These are phyloP conservation scores for Crambe crambe DNA, from an alignment of 37 sponge, comb jelly and placozoan species.

Conservation along the genomic window DNA sequence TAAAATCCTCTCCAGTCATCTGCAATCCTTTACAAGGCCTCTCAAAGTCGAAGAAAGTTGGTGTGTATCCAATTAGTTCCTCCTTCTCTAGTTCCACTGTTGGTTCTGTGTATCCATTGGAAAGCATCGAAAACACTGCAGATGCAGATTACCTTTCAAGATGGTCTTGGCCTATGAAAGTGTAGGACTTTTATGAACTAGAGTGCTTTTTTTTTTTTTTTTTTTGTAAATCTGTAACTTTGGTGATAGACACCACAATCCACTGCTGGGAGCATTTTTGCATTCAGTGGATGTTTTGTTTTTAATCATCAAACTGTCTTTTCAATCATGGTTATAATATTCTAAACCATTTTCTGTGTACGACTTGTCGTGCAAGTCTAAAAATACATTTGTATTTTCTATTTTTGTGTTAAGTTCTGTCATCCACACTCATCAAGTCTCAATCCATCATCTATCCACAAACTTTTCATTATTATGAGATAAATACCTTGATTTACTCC, in stretches of 20 bases:
- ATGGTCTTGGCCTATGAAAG: constrained; percentile 69
- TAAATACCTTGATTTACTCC: no score
- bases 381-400: no score
- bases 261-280: no score
- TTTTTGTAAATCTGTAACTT: not conserved
- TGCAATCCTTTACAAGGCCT: constrained; percentile 34
- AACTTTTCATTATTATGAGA: no score
- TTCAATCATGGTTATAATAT: no score
- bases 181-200: not conserved
- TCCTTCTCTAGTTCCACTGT: not conserved
- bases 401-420: no score
- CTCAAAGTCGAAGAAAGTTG: not conserved
- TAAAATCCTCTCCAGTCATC: constrained; percentile 15
- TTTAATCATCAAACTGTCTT: no score
- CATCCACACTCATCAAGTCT: no score
- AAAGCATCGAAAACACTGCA: constrained; percentile 19
- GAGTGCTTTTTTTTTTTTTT: not conserved
- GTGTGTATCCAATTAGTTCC: not conserved
- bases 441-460: no score
- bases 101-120: constrained; percentile 4
- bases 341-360: no score
- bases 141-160: constrained; percentile 29
- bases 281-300: no score
- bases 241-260: not conserved
- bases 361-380: no score